Evolutionary conservation across 2,888 invertebrate genomes (phyloP).

Genomic region (Trissoscelio sp.): DNA sequence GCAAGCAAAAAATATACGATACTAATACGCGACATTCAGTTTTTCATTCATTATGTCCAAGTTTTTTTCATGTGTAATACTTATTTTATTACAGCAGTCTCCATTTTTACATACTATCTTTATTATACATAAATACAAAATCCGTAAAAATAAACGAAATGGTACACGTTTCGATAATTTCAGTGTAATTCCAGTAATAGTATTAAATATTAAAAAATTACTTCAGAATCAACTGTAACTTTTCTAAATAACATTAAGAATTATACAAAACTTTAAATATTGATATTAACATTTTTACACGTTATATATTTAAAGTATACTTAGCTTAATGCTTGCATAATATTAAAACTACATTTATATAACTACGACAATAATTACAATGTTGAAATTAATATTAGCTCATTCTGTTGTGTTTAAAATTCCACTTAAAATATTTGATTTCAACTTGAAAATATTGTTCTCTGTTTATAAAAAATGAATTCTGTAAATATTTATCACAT

Average conservation of each 20-base stretch:
- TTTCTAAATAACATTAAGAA: too few relatives aligned
- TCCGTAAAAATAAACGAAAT: too few relatives aligned
- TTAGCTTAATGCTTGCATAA: too few relatives aligned
- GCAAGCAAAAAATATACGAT: conserved; percentile 16
- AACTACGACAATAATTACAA: neutral
- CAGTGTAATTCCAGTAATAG: too few relatives aligned
- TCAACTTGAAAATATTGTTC: neutral
- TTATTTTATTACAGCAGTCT: conserved; percentile 8
- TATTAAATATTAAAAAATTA: too few relatives aligned
- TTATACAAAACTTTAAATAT: too few relatives aligned
- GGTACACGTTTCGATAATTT: too few relatives aligned
- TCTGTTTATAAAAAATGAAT: conserved; percentile 12
- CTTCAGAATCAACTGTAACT: too few relatives aligned
- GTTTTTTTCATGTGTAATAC: neutral
- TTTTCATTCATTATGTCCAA: conserved; percentile 28
- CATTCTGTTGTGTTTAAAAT: neutral
- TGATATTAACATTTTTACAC: too few relatives aligned
- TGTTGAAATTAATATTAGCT: neutral
- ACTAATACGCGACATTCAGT: conserved; percentile 24
- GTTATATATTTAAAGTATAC: too few relatives aligned
- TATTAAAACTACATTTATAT: too few relatives aligned
- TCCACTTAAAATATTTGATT: neutral
- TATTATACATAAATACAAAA: too few relatives aligned
- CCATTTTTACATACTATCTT: neutral
- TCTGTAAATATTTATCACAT: conserved; percentile 36